Base-by-base conservation (phyloP, 2,797 vertebrate genomes). In the Mus minutoides region DNA sequence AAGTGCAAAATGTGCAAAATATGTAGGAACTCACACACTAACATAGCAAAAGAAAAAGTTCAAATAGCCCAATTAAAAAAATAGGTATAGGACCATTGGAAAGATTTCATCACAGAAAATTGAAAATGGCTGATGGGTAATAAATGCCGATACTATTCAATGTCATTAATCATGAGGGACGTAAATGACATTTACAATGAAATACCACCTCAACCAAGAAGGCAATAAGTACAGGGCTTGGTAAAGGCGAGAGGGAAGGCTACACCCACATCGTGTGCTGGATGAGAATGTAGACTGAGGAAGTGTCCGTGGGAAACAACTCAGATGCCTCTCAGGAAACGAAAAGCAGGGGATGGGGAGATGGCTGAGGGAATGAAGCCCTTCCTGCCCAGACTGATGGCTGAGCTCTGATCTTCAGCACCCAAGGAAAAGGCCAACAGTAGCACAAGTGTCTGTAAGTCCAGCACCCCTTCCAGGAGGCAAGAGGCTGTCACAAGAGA, bases 221-320 rank as follows among this genome's bases (percentile, higher is more conserved):
- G 29, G n/a, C 29, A 52, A 29, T 22, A 56, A 24, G 7, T 8
- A 37, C 78, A 24, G 58, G 46, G 9, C 31, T 13, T 6, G 46
- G 24, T 1, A 24, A 67, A 54, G 14, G 6, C 52, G n/a, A 40
- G 56, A 49, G 21, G 49, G 37, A 64, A 58, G 19, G 7, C 43
- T 11, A n/a, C 46, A 21, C 0, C 4, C 21, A n/a, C 49, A 52
- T 4, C 0, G 8, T 31, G 29, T 6, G 29, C 14, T 43, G 26
- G 24, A 11, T 46, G 6, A 13, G 24, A 37, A 16, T 19, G n/a
- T 4, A 4, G 16, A 34, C 10, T 54, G n/a, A 34, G 11, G 8
- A 2, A 16, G 26, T 7, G 9, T 16, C 26, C 24, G 0, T n/a
- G 29, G 26, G 58, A 73, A 60, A 77, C 8, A 86, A 19, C 22